Percentiles rank a stretch among this genome's conserved stretches.
Conservation (phyloP, 1,140 invertebrate species). For the Polypedilum vanderplanki region DNA sequence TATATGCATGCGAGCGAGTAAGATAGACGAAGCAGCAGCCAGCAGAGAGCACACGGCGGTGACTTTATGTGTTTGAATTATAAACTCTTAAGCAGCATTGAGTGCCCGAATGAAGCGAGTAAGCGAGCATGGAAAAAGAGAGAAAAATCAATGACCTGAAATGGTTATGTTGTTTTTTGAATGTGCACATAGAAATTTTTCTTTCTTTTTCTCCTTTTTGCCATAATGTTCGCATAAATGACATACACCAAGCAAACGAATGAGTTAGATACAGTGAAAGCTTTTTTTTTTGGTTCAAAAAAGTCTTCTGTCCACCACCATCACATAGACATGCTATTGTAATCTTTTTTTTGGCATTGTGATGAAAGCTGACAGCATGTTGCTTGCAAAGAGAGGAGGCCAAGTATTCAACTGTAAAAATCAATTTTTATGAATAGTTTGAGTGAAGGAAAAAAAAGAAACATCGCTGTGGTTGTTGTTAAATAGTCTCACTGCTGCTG, state of each 20-base stretch:
- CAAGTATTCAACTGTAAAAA: constrained; percentile 14
- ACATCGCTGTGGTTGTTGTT: not conserved
- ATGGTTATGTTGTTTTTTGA: constrained; percentile 27
- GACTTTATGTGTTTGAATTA: not conserved
- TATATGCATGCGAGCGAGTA: not conserved
- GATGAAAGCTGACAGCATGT: constrained; percentile 16
- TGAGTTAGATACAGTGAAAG: not conserved
- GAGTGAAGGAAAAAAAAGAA: not conserved
- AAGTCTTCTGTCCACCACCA: not conserved
- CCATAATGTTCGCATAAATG: not conserved
- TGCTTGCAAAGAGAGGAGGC: too few relatives aligned
- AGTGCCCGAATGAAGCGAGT: too few relatives aligned
- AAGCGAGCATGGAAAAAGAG: not conserved
- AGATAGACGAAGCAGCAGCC: too few relatives aligned
- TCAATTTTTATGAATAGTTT: constrained; percentile 19
- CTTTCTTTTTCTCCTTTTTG: not conserved
- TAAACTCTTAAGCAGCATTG: not conserved
- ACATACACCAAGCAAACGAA: not conserved
- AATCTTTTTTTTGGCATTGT: not conserved
- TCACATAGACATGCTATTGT: not conserved
- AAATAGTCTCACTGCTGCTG: not conserved
- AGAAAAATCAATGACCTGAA: constrained; percentile 27
- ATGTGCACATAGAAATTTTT: too few relatives aligned
- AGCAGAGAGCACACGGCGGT: not conserved
- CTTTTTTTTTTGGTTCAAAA: not conserved